Evolutionary conservation across 2,888 invertebrate genomes (phyloP), one percentile per base, ranked within the genome.

Genomic region (Drosophila sordidula): DNA sequence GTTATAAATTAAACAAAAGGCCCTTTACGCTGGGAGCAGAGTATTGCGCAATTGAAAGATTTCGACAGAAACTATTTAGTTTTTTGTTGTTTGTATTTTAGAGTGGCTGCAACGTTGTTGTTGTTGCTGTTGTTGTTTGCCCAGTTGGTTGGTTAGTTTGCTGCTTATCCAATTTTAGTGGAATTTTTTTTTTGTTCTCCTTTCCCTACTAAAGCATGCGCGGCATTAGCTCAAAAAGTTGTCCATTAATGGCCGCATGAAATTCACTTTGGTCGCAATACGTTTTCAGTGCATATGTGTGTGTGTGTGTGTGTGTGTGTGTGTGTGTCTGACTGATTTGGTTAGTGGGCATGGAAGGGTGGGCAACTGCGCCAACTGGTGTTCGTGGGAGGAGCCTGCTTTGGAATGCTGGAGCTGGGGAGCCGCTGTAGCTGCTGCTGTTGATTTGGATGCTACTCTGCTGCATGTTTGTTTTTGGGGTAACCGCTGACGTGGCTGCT

Each of bases 201-300:
- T 67, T 44, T 57, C 36, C 39, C 32, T 42, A 2, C 22, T 26
- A 44, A 25, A 18, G 18, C 52, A 38, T 61, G 57, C 41, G 56
- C 59, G 58, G 69, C 62, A 69, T 84, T 84, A 73, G 78, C 68
- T 68, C 62, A 62, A 80, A 87, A 80, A 66, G 70, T 87, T 64
- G 51, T 49, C 65, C 67, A 84, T 81, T 84, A 77, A 77, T 74
- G 56, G 69, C 51, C 38, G 41, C 46, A 65, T 59, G 39, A 62
- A 78, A 78, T 78, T 64, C 72, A 80, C 67, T 79, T 75, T 83
- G 44, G 11, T 26, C 5, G 52, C 52, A 36, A 46, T 36, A 14
- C 41, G 42, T 41, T 44, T 34, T 42, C 11, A 8, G 29, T 29
- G 9, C 8, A 8, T 26, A 8, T 26, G 26, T 26, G 26, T 18